Percentiles rank a stretch among this genome's conserved stretches.
These are phyloP conservation scores for Polyodon spathula DNA, from an alignment of 2,113 vertebrate species.

Conservation along the genomic window DNA sequence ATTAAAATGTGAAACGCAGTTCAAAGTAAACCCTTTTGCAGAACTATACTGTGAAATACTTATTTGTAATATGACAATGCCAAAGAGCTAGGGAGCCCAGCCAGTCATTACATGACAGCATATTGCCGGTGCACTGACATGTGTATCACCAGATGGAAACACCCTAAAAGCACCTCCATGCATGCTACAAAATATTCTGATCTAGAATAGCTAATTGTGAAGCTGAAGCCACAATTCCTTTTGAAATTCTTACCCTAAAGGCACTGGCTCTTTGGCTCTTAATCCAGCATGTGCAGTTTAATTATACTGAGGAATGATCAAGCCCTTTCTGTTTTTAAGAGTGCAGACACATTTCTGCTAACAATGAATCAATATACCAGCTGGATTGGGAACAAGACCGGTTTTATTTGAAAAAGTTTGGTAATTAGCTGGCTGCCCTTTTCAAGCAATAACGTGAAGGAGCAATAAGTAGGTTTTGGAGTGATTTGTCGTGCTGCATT, in stretches of 20 bases:
- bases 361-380: constrained; percentile 3
- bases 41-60: no score
- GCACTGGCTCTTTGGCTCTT: constrained; percentile 7
- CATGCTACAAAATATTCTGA: no score
- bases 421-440: neutral
- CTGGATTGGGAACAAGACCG: neutral
- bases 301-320: constrained; percentile 13
- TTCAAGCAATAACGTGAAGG: constrained; percentile 3
- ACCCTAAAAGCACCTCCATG: no score
- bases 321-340: neutral
- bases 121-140: no score
- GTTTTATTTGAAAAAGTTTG: neutral
- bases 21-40: no score
- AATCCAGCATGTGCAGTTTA: constrained; percentile 10
- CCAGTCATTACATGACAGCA: no score
- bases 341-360: neutral
- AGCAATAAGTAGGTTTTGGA: constrained; percentile 6
- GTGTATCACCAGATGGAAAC: no score
- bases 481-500: constrained; percentile 7
- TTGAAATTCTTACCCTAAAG: constrained; percentile 7
- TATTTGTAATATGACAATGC: no score
- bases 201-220: no score
- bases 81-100: no score
- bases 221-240: no score
- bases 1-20: no score